Percentiles rank a stretch among this genome's conserved stretches.
Conservation (phyloP, 2,888 invertebrate species). For the Caenorhabditis drosophilae region DNA sequence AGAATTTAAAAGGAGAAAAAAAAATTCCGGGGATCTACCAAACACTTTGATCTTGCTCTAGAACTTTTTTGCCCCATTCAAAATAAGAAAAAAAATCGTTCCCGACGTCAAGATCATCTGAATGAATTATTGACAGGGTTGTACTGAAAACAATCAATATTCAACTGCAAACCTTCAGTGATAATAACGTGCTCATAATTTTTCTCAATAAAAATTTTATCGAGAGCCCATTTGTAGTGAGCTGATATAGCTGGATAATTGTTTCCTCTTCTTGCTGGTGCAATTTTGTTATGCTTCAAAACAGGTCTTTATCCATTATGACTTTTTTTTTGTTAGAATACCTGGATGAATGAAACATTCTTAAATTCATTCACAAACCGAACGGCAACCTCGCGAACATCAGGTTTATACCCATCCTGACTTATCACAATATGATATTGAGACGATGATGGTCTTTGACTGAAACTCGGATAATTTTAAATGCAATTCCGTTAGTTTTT, state of each 20-base stretch:
- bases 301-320: too few species aligned
- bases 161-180: slow-evolving; percentile 81
- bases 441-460: slow-evolving; percentile 43
- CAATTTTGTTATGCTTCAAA: slow-evolving; percentile 37
- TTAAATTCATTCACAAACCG: slow-evolving; percentile 23
- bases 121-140: too few species aligned
- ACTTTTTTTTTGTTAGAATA: slow-evolving; percentile 6
- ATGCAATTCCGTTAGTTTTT: too few species aligned
- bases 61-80: slow-evolving; percentile 83
- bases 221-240: slow-evolving; percentile 95
- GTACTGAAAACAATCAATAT: not conserved
- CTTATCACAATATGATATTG: slow-evolving; percentile 64
- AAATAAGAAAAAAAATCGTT: slow-evolving; percentile 98
- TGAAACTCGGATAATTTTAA: slow-evolving; percentile 11
- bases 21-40: slow-evolving; percentile 74
- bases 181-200: slow-evolving; percentile 88
- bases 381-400: slow-evolving; percentile 44
- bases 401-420: slow-evolving; percentile 58
- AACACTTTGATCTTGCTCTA: slow-evolving; percentile 82
- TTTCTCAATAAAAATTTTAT: slow-evolving; percentile 83
- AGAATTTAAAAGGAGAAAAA: not conserved
- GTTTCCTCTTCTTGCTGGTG: slow-evolving; percentile 22
- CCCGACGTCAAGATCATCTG: slow-evolving; percentile 94
- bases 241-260: slow-evolving; percentile 77
- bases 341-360: slow-evolving; percentile 31